phyloP scores from a whole-genome alignment of 2,113 vertebrate genomes.

The Tragelaphus buxtoni region DNA sequence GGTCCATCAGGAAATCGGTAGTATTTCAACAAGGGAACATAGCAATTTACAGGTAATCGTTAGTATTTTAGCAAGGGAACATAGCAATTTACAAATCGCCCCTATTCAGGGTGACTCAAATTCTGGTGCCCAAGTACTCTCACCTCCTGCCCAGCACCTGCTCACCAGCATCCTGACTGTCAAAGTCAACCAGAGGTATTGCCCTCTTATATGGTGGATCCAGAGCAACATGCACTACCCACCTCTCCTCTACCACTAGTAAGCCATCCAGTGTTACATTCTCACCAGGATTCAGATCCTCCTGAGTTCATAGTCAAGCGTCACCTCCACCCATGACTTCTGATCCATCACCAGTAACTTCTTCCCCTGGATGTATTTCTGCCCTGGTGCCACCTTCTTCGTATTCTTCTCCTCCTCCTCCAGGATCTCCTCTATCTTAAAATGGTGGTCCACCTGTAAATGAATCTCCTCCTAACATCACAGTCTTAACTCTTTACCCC shows the following conservation, averaged over 20 bases:
- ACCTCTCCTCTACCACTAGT: neutral
- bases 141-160: slow-evolving; percentile 61
- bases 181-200: slow-evolving; percentile 82
- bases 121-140: slow-evolving; percentile 80
- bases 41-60: slow-evolving; percentile 85
- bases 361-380: slow-evolving; percentile 87
- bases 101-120: slow-evolving; percentile 89
- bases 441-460: slow-evolving; percentile 86
- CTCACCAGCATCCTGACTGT: slow-evolving; percentile 84
- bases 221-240: neutral
- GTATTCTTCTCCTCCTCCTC: slow-evolving; percentile 83
- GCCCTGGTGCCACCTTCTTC: slow-evolving; percentile 87
- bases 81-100: slow-evolving; percentile 91
- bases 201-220: neutral
- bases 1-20: slow-evolving; percentile 86
- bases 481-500: slow-evolving; percentile 86
- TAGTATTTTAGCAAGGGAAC: slow-evolving; percentile 51
- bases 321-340: slow-evolving; percentile 86
- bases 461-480: slow-evolving; percentile 88
- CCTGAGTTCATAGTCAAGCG: slow-evolving; percentile 89
- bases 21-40: slow-evolving; percentile 88
- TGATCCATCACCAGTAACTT: slow-evolving; percentile 87
- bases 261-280: slow-evolving; percentile 83
- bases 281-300: slow-evolving; percentile 83
- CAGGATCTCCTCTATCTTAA: slow-evolving; percentile 84